Percentiles rank a stretch among this genome's conserved stretches.
Evolutionary conservation across 2,797 vertebrate species (phyloP).

Genomic region (Melanotaenia boesemani): DNA sequence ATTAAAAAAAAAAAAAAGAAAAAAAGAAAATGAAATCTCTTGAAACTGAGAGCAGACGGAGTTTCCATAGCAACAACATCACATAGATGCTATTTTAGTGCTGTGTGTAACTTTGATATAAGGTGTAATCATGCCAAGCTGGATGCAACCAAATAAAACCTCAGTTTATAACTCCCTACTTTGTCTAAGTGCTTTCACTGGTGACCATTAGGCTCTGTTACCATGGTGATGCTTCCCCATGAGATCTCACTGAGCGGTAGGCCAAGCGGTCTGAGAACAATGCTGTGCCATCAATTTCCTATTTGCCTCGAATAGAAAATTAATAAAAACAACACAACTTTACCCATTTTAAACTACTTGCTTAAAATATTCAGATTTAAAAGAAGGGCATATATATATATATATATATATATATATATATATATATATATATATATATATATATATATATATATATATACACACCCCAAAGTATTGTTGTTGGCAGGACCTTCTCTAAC

Average conservation of each 20-base stretch:
- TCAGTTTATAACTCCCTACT: conserved; percentile 71
- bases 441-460: too few relatives aligned
- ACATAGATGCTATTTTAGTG: conserved; percentile 75
- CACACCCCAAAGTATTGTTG: too few relatives aligned
- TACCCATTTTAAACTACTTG: neutral
- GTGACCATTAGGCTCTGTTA: conserved; percentile 75
- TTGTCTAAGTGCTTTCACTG: conserved; percentile 77
- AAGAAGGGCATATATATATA: too few relatives aligned
- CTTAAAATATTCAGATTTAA: neutral
- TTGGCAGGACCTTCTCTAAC: too few relatives aligned
- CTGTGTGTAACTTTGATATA: conserved; percentile 75
- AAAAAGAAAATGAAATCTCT: conserved; percentile 36
- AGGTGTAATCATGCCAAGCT: conserved; percentile 74
- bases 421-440: too few relatives aligned
- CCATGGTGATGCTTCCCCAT: conserved; percentile 72
- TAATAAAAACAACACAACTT: conserved; percentile 19
- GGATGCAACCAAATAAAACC: conserved; percentile 75
- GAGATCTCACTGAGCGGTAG: conserved; percentile 59
- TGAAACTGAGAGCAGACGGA: conserved; percentile 55
- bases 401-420: too few relatives aligned
- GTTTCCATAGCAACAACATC: conserved; percentile 79
- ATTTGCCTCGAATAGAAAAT: conserved; percentile 37
- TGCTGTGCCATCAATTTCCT: conserved; percentile 48
- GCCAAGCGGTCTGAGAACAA: conserved; percentile 56
- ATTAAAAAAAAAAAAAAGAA: conserved; percentile 60